A percentile compares a stretch with the other conserved stretches of the same genome.
Conservation (phyloP, 2,113 vertebrate genomes). For the Girardinichthys multiradiatus region DNA sequence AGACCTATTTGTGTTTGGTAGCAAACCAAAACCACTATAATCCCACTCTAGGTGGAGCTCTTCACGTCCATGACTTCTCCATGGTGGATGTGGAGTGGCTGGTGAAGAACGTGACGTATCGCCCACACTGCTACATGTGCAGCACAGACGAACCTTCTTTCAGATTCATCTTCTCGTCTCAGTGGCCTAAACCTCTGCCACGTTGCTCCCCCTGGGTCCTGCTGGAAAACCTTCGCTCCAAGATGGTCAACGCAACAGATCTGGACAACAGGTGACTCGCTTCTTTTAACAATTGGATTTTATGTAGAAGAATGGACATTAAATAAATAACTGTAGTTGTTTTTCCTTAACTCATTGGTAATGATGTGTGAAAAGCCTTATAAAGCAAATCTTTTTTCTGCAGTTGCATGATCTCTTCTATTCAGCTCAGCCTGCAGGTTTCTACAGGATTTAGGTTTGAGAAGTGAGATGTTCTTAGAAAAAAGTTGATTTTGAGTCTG, state of each 20-base stretch:
- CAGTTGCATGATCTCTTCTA: too few species aligned
- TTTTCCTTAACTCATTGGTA: too few species aligned
- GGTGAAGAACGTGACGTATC: slow-evolving; percentile 88
- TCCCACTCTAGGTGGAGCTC: slow-evolving; percentile 81
- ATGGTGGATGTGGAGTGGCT: slow-evolving; percentile 85
- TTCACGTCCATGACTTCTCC: slow-evolving; percentile 88
- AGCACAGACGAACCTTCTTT: slow-evolving; percentile 64
- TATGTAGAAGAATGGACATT: background rate
- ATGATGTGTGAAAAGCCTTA: too few species aligned
- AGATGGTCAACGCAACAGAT: slow-evolving; percentile 67
- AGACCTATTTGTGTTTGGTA: too few species aligned
- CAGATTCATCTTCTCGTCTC: slow-evolving; percentile 83
- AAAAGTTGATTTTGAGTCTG: too few species aligned
- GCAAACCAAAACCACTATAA: too few species aligned
- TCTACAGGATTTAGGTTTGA: too few species aligned
- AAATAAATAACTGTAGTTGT: background rate
- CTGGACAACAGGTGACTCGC: slow-evolving; percentile 84
- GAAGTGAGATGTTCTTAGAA: too few species aligned
- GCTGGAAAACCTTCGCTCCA: slow-evolving; percentile 80
- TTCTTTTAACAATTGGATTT: background rate
- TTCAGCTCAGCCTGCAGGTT: too few species aligned
- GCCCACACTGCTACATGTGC: slow-evolving; percentile 88
- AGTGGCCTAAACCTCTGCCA: slow-evolving; percentile 46
- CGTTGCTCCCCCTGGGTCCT: slow-evolving; percentile 83
- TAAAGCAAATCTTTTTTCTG: too few species aligned